Conservation (phyloP, 2,797 vertebrate species). For the Pristis pectinata region DNA sequence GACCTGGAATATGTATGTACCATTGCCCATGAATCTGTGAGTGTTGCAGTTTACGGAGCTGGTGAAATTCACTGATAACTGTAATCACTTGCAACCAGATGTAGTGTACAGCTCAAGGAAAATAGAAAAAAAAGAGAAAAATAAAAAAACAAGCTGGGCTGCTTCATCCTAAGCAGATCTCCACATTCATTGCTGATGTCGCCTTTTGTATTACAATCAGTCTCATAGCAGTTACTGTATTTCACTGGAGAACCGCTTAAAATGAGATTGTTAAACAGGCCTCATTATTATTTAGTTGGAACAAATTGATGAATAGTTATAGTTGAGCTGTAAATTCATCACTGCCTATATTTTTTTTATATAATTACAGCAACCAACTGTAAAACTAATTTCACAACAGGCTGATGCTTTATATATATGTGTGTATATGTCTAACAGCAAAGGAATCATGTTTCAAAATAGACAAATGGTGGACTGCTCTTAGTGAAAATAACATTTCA, state of each 20-base stretch:
- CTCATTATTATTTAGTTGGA: background rate
- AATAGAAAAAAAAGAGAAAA: background rate
- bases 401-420: background rate
- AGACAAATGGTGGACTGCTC: background rate
- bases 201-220: background rate
- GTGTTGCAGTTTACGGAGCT: background rate
- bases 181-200: background rate
- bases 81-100: background rate
- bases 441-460: background rate
- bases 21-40: background rate
- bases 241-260: background rate
- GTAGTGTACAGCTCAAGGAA: background rate
- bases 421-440: background rate
- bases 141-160: background rate
- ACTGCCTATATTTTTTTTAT: background rate
- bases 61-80: slow-evolving; percentile 20
- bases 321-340: slow-evolving; percentile 8
- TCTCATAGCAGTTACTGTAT: background rate
- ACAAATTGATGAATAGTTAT: background rate
- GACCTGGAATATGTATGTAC: background rate
- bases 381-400: background rate
- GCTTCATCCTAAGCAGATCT: background rate
- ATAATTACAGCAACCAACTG: background rate
- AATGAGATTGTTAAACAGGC: background rate
- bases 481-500: background rate